Evolutionary conservation across 1,140 invertebrate genomes (phyloP).

Genomic region (Metopolophium dirhodum): DNA sequence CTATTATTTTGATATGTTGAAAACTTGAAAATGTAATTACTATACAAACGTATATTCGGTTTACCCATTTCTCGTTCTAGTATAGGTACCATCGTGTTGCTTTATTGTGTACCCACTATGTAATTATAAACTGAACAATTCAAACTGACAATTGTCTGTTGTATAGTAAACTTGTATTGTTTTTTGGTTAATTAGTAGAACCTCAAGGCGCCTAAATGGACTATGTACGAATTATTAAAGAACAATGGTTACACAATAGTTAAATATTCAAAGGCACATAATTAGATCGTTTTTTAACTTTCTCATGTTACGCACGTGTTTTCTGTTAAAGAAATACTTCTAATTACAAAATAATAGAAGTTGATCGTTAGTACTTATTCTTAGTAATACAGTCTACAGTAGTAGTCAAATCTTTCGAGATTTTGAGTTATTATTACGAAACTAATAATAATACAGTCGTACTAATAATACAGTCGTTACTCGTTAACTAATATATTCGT

Average conservation of each 20-base stretch:
- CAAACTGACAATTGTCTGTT: not conserved
- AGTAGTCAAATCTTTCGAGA: not conserved
- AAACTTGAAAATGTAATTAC: not conserved
- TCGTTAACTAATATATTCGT: not conserved
- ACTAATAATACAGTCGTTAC: not conserved
- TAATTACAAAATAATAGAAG: not conserved
- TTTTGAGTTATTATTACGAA: not conserved
- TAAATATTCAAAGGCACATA: slow-evolving; percentile 18
- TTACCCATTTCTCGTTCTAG: not conserved
- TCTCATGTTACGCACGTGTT: not conserved
- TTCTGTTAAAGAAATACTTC: not conserved
- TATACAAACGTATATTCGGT: not conserved
- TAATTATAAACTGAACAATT: not conserved
- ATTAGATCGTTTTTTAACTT: not conserved
- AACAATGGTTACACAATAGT: not conserved
- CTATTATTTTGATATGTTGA: not conserved
- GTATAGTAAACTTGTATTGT: not conserved
- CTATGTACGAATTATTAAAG: not conserved
- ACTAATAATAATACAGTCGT: not conserved
- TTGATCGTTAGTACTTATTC: not conserved
- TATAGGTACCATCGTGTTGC: not conserved
- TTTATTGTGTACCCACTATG: not conserved
- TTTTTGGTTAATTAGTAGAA: slow-evolving; percentile 6
- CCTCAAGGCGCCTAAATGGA: not conserved
- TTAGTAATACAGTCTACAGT: not conserved